A percentile compares a stretch with the other conserved stretches of the same genome.
phyloP scores from a whole-genome alignment of 2,113 vertebrate genomes.

The Lamprotornis superbus region DNA sequence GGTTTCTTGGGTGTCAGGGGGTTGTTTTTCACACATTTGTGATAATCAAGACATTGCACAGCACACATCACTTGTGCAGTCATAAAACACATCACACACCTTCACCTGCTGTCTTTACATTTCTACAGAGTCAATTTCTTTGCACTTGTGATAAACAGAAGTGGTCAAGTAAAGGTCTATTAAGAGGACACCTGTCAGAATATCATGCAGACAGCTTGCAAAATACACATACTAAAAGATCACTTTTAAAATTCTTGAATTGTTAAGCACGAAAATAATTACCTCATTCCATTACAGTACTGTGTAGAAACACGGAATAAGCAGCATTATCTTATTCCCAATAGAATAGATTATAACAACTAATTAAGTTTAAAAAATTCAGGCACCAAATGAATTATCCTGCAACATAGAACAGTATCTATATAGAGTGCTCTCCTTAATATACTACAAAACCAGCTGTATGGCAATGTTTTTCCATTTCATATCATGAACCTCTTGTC shows the following conservation, averaged over 20 bases:
- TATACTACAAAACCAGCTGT: conserved; percentile 30
- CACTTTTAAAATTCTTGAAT: conserved; percentile 25
- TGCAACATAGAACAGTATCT: conserved; percentile 24
- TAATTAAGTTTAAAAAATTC: conserved; percentile 56
- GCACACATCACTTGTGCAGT: conserved; percentile 41
- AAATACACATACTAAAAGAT: conserved; percentile 55
- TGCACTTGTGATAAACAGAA: conserved; percentile 61
- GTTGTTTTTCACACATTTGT: conserved; percentile 65
- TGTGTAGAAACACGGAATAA: conserved; percentile 65
- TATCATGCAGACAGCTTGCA: conserved; percentile 73
- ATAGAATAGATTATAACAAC: conserved; percentile 35
- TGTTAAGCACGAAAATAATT: conserved; percentile 58
- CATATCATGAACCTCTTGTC: neutral
- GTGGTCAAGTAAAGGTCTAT: conserved; percentile 47
- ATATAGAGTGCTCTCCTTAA: conserved; percentile 24
- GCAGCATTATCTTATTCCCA: conserved; percentile 51
- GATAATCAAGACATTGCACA: conserved; percentile 67
- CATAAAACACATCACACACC: conserved; percentile 47
- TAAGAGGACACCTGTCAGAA: conserved; percentile 38
- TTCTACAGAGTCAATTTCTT: conserved; percentile 36
- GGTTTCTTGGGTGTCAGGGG: neutral
- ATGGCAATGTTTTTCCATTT: neutral
- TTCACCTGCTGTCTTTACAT: conserved; percentile 33
- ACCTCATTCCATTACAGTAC: conserved; percentile 67
- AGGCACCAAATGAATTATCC: conserved; percentile 54